These are phyloP conservation scores for Gymnorhina tibicen DNA, from an alignment of 2,113 vertebrate species.

Conservation along the genomic window DNA sequence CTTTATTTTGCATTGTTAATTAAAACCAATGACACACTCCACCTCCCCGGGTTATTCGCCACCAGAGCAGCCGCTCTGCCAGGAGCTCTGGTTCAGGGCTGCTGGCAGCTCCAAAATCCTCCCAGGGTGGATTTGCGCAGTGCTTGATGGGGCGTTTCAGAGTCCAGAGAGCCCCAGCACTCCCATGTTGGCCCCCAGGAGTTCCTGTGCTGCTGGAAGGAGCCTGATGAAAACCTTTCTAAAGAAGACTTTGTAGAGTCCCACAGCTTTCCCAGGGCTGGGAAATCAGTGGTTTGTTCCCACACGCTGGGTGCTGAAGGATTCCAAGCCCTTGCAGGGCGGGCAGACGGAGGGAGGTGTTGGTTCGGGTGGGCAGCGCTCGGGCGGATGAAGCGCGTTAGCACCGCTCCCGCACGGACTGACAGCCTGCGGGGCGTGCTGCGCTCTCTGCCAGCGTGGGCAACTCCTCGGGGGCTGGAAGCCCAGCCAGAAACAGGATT, in stretches of 20 bases:
- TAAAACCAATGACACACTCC: neutral
- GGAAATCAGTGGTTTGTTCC: neutral
- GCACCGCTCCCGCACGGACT: rapidly evolving
- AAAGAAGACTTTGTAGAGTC: neutral
- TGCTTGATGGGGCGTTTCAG: neutral
- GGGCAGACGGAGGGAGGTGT: neutral
- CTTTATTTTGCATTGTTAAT: slow-evolving; percentile 57
- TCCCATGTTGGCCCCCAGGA: neutral
- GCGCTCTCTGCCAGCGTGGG: rapidly evolving
- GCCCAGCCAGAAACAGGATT: neutral
- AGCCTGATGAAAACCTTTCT: neutral
- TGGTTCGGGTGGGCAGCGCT: neutral
- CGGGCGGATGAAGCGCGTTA: rapidly evolving
- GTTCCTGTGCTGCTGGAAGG: neutral
- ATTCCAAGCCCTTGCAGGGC: neutral
- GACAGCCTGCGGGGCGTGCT: rapidly evolving
- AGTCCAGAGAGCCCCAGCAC: neutral
- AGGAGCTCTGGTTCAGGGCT: neutral
- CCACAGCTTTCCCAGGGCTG: neutral
- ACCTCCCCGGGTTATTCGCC: neutral
- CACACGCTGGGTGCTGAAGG: neutral
- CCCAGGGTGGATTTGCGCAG: neutral
- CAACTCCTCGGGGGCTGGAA: rapidly evolving
- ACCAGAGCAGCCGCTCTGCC: neutral
- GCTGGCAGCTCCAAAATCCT: neutral